These are phyloP conservation scores for Pteronura brasiliensis DNA, from an alignment of 2,113 vertebrate genomes.

Conservation along the genomic window DNA sequence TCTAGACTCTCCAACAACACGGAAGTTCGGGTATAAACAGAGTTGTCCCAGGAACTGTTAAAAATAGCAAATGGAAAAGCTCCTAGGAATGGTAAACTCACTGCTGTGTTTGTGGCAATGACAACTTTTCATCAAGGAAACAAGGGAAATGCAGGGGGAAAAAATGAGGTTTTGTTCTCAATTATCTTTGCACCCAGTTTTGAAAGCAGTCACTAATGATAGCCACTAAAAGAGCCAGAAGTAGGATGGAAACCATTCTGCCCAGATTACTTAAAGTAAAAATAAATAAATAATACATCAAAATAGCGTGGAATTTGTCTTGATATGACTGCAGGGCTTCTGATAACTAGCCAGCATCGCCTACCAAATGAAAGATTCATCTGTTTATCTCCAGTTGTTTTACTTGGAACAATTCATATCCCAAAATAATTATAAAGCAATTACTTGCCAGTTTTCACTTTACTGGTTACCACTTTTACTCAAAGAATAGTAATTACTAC, in stretches of 20 bases:
- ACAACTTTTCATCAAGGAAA: slow-evolving; percentile 3
- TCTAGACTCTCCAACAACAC: background rate
- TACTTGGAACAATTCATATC: slow-evolving; percentile 35
- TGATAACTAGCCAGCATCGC: background rate
- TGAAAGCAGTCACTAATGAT: background rate
- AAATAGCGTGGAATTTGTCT: background rate
- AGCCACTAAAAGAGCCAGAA: background rate
- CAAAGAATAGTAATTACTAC: slow-evolving; percentile 56
- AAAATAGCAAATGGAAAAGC: slow-evolving; percentile 2
- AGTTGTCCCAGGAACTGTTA: background rate
- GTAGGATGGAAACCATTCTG: background rate
- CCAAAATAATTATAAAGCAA: slow-evolving; percentile 64
- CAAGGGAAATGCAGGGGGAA: background rate
- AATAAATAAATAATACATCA: background rate
- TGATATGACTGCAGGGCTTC: background rate
- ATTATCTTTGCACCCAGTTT: background rate
- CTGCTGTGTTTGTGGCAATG: background rate
- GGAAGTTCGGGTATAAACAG: background rate
- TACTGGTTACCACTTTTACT: slow-evolving; percentile 52
- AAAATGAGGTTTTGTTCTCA: background rate
- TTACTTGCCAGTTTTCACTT: slow-evolving; percentile 50
- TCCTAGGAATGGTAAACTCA: background rate
- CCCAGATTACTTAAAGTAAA: background rate
- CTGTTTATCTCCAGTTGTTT: slow-evolving; percentile 60
- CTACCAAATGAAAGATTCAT: background rate